These are phyloP conservation scores for Phylloscopus trochiloides DNA, from an alignment of 2,113 vertebrate species.

Conservation along the genomic window DNA sequence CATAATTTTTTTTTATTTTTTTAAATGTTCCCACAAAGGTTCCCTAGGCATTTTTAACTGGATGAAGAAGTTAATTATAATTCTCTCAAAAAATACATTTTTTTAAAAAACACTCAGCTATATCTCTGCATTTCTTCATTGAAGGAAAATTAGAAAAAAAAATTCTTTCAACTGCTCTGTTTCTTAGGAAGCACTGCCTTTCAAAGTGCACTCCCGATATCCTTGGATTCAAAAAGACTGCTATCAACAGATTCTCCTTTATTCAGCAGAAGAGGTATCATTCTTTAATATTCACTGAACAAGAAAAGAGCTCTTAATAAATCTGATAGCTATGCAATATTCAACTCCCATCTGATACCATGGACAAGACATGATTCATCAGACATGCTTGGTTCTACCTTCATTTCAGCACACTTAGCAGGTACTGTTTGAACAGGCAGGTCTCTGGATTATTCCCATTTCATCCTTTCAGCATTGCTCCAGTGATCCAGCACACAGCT, in stretches of 20 bases:
- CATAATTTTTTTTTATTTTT: neutral
- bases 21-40: neutral
- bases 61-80: neutral
- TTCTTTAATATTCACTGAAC: conserved; percentile 28
- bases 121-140: neutral
- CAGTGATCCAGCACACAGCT: neutral
- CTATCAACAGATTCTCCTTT: neutral
- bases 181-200: neutral
- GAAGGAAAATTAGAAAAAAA: neutral
- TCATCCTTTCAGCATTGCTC: neutral
- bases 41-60: neutral
- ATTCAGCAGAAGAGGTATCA: neutral
- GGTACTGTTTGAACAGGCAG: neutral
- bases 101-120: neutral
- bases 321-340: neutral
- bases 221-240: neutral
- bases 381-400: neutral
- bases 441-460: neutral
- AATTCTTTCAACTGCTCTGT: neutral
- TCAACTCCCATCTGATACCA: neutral
- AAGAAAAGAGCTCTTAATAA: conserved; percentile 3
- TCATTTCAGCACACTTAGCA: neutral
- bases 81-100: neutral
- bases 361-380: neutral
- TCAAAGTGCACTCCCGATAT: neutral